phyloP scores from a whole-genome alignment of 2,888 invertebrate species.

The Sphecodes monilicornis region DNA sequence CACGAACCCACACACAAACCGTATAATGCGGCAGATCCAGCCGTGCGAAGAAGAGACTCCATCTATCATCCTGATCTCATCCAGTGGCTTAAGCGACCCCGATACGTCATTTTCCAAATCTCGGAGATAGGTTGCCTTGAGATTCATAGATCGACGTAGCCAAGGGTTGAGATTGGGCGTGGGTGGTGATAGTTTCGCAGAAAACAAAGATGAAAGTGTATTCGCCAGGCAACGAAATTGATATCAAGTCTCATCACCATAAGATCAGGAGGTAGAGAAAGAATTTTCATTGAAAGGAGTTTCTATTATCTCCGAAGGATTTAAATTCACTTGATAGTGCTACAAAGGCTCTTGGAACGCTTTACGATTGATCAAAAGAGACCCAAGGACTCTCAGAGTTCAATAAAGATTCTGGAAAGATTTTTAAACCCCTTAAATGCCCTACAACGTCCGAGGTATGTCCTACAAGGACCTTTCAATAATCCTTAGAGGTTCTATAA shows the following conservation, averaged over 20 bases:
- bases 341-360: neutral
- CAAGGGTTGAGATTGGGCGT: conserved; percentile 3
- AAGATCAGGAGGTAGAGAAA: neutral
- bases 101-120: conserved; percentile 78
- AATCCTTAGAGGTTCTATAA: neutral
- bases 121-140: conserved; percentile 60
- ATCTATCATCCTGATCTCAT: conserved; percentile 78
- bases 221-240: conserved; percentile 55
- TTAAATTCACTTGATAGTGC: neutral
- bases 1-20: conserved; percentile 45
- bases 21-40: conserved; percentile 70
- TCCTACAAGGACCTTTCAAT: neutral
- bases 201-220: conserved; percentile 28
- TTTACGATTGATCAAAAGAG: neutral
- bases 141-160: conserved; percentile 66
- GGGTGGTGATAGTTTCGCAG: neutral
- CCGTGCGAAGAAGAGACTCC: conserved; percentile 70
- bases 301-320: neutral
- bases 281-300: neutral
- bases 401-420: neutral
- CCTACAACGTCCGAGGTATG: neutral
- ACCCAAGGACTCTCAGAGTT: neutral
- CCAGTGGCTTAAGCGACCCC: conserved; percentile 75
- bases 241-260: neutral
- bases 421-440: neutral